Base-by-base conservation (phyloP, 2,797 vertebrate species). In the Epinephelus coioides region DNA sequence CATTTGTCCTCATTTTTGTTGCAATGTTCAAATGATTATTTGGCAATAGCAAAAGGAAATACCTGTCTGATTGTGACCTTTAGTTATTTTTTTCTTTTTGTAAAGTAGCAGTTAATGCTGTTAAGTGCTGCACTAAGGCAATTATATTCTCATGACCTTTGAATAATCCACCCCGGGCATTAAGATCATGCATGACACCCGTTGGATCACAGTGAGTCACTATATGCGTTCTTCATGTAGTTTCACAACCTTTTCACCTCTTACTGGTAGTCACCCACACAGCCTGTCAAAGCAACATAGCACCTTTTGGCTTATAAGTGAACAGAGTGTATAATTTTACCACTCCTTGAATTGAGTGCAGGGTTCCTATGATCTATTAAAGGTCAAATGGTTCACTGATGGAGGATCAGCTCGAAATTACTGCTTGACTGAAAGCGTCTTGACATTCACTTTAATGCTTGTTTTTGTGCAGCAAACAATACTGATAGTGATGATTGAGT, bases 131-230 rank as follows among this genome's bases (percentile, higher is more conserved):
- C 11, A 50, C 9, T 6, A 0, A 27, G 4, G 49, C 21, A 57
- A 50, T 78, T 67, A 14, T 27, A 38, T 55, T n/a, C 10, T 40
- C 27, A 13, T 81, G 71, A 86, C 72, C 81, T 87, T 74, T 78
- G 14, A n/a, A 23, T 47, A 76, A 77, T 68, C 62, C 34, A 57
- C 68, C 19, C 2, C 6, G 0, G 56, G 72, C 38, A 38, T 59
- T 30, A 18, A 1, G 0, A 43, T 51, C 4, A 40, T 25, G 0
- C 38, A 10, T 67, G n/a, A n/a, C 25, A 43, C 55, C 18, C 6
- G 11, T 13, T 61, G 56, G 19, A 66, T 54, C 59, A 43, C 38
- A 18, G 18, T 44, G 10, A 63, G 25, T 81, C 74, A 69, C 4
- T 0, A 1, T 47, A 6, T 15, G 15, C 2, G n/a, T 64, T 68